Percentiles rank a stretch among this genome's conserved stretches.
Evolutionary conservation across 2,888 invertebrate species (phyloP).

Genomic region (Caenorhabditis imperialis): DNA sequence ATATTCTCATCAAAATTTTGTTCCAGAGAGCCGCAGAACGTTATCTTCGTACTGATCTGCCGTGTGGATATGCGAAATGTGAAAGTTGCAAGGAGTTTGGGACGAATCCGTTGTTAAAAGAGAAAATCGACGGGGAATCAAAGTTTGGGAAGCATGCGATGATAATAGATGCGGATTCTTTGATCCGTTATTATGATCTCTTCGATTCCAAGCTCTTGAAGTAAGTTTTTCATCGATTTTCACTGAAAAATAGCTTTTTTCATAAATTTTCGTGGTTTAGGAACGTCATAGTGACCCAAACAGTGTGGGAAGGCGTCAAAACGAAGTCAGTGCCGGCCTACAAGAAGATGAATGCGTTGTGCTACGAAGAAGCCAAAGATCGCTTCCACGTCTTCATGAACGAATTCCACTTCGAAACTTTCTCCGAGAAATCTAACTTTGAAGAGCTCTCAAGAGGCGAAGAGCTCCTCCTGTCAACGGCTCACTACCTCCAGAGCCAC

Average conservation of each 20-base stretch:
- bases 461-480: conserved; percentile 52
- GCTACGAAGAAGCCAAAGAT: conserved; percentile 82
- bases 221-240: conserved; percentile 34
- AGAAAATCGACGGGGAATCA: no score
- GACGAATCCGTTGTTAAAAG: conserved; percentile 48
- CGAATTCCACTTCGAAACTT: conserved; percentile 96
- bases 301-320: conserved; percentile 73
- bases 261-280: conserved; percentile 40
- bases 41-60: conserved; percentile 73
- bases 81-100: conserved; percentile 45
- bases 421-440: conserved; percentile 77
- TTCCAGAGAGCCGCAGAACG: conserved; percentile 72
- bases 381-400: conserved; percentile 94
- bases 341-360: conserved; percentile 86
- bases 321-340: conserved; percentile 89
- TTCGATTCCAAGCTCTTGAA: conserved; percentile 67
- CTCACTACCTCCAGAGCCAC: conserved; percentile 56
- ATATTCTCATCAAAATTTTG: neutral
- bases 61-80: conserved; percentile 66
- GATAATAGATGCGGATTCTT: conserved; percentile 66
- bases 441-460: conserved; percentile 60
- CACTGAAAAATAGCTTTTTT: neutral
- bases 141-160: conserved; percentile 60
- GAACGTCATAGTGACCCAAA: conserved; percentile 69
- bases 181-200: conserved; percentile 72